Base-by-base conservation (phyloP, 2,888 invertebrate genomes). In the Synanthedon vespiformis region DNA sequence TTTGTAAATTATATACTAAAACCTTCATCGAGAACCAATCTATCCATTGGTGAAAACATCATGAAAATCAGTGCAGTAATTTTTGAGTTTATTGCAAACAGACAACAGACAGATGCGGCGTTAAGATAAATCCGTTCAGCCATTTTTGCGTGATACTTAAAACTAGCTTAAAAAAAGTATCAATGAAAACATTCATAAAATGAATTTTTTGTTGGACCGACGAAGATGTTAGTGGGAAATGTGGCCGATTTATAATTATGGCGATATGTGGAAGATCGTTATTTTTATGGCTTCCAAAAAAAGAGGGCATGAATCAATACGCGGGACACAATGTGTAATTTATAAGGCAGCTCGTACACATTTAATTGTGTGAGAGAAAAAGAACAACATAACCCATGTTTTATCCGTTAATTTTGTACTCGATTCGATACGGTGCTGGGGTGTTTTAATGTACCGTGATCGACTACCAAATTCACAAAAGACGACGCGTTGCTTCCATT, bases 211-310 rank as follows among this genome's bases (percentile, higher is more conserved):
- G 48, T 48, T 10, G 10, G 10, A 48, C 13, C 11, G 13, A 48
- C 16, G 48, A 48, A 48, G 11, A 48, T 2, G 6, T 48, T 48
- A 64, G 65, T 64, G 67, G 65, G 61, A 67, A 59, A 59, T 61
- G 61, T 67, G 64, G 62, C 63, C 72, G 77, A 83, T 80, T 77
- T 78, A 77, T 73, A 74, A 72, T 72, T 68, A 67, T 68, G 70
- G 75, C 79, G 74, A 79, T 76, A 70, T 71, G 66, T 69, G 71
- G 76, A 75, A 14, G 70, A 74, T 76, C 77, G 78, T 85, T 83
- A 82, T 74, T 82, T 84, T 82, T 84, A 85, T 84, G 74, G 79
- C 76, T 75, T 77, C 74, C 68, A 78, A 81, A 82, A 34, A 34
- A 76, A 69, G 67, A 68, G 70, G 70, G 70, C 67, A 74, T 70